Conservation (phyloP, 2,113 vertebrate genomes). For the Notarius lentiginosus region DNA sequence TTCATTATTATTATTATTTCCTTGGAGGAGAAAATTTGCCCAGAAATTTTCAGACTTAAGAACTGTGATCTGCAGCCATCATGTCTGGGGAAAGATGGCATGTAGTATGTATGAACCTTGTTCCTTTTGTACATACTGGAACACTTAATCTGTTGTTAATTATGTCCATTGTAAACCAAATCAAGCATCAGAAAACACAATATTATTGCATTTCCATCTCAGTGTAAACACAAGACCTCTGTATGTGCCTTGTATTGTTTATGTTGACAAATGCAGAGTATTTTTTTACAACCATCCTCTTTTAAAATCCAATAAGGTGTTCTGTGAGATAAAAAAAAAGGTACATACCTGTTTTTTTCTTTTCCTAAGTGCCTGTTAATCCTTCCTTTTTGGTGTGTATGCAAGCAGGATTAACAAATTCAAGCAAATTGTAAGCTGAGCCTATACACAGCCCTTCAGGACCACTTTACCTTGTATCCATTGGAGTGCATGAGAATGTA, state of each 20-base stretch:
- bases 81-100: not conserved
- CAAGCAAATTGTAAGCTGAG: conserved; percentile 76
- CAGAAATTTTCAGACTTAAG: not conserved
- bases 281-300: conserved; percentile 61
- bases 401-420: conserved; percentile 76
- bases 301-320: conserved; percentile 47
- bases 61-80: not conserved
- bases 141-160: conserved; percentile 77
- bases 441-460: conserved; percentile 78
- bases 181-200: conserved; percentile 81
- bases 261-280: conserved; percentile 70
- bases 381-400: conserved; percentile 75
- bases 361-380: conserved; percentile 73
- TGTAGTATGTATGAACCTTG: not conserved
- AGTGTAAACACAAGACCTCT: conserved; percentile 66
- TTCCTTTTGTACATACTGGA: not conserved
- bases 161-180: conserved; percentile 81
- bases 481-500: conserved; percentile 64
- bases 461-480: conserved; percentile 68
- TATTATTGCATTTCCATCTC: conserved; percentile 76
- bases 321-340: not conserved
- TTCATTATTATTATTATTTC: not conserved
- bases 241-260: conserved; percentile 70
- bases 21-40: not conserved
- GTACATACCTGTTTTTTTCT: conserved; percentile 61